Evolutionary conservation across 2,797 vertebrate genomes (phyloP).

Genomic region (Muraenolepis orangiensis): DNA sequence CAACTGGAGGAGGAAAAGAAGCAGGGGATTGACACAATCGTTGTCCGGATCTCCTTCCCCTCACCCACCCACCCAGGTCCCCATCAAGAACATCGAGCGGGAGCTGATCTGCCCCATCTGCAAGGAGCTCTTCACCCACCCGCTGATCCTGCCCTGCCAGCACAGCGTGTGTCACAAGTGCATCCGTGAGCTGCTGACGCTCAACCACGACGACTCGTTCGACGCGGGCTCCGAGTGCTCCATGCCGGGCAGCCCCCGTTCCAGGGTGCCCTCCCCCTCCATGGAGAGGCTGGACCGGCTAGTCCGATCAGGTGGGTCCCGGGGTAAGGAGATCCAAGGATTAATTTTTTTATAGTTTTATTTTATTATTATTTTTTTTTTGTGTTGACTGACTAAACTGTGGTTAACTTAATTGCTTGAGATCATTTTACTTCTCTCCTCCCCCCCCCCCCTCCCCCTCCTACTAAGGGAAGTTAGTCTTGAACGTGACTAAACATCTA

Average conservation of each 20-base stretch:
- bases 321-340: conserved; percentile 41
- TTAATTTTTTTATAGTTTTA: background rate
- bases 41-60: conserved; percentile 1
- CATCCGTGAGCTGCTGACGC: conserved; percentile 88
- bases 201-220: conserved; percentile 85
- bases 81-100: conserved; percentile 93
- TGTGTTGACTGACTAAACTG: background rate
- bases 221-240: conserved; percentile 91
- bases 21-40: no score
- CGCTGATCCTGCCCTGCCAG: conserved; percentile 94
- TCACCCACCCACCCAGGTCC: conserved; percentile 74
- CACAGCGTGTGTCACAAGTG: conserved; percentile 97
- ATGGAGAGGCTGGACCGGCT: conserved; percentile 90
- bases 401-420: background rate
- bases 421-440: background rate
- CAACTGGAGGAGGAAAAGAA: no score
- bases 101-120: conserved; percentile 97
- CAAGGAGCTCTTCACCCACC: conserved; percentile 95
- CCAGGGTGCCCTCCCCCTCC: conserved; percentile 83
- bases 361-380: background rate
- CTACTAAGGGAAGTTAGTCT: background rate
- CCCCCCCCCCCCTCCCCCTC: no score
- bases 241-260: conserved; percentile 86
- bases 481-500: background rate
- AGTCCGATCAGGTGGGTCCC: conserved; percentile 86